Conservation (phyloP, 2,797 vertebrate species). For the Paratrypauchen microcephalus region DNA sequence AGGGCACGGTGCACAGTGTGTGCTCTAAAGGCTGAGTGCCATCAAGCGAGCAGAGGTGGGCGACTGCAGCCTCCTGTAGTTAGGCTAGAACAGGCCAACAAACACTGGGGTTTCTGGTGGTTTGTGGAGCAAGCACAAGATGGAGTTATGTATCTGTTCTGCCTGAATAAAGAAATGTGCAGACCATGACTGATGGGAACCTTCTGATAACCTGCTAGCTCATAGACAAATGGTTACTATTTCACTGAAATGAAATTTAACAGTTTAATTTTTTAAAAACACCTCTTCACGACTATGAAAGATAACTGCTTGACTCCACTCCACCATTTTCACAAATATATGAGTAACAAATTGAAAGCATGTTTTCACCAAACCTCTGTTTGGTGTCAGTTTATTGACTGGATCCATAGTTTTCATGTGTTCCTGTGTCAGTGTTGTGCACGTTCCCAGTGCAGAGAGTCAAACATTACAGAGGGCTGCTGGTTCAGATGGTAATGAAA, state of each 20-base stretch:
- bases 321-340: neutral
- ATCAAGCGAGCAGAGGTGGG: constrained; percentile 36
- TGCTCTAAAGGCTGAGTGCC: constrained; percentile 51
- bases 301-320: neutral
- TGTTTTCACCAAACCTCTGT: constrained; percentile 29
- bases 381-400: constrained; percentile 3
- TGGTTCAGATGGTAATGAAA: constrained; percentile 85
- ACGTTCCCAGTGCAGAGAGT: constrained; percentile 25
- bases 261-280: neutral
- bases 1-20: constrained; percentile 42
- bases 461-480: constrained; percentile 63
- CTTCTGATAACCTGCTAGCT: neutral
- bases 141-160: constrained; percentile 7
- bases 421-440: neutral
- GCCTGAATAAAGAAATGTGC: neutral
- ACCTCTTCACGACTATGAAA: neutral
- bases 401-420: constrained; percentile 15
- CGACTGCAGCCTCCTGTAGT: constrained; percentile 44
- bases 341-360: neutral
- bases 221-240: neutral
- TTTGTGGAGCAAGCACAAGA: constrained; percentile 2
- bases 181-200: neutral
- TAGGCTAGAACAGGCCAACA: constrained; percentile 25
- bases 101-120: constrained; percentile 7
- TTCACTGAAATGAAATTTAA: neutral